Percentiles rank a stretch among this genome's conserved stretches.
Conservation (phyloP, 2,113 vertebrate genomes). For the Bothrops jararaca region DNA sequence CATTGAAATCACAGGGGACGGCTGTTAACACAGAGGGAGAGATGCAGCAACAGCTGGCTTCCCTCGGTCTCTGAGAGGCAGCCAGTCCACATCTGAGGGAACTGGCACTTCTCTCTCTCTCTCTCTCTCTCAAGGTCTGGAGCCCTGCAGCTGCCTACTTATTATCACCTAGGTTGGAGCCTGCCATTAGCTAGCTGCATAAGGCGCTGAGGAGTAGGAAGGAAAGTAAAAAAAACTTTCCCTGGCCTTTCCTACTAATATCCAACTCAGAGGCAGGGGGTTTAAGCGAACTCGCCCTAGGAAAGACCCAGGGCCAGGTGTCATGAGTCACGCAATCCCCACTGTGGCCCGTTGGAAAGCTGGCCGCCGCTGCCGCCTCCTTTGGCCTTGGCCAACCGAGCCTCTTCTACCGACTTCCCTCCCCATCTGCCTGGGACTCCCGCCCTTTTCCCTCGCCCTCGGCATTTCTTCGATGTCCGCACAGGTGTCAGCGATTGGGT, state of each 20-base stretch:
- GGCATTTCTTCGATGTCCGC: constrained; percentile 35
- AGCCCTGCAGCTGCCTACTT: neutral
- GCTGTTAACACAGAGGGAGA: neutral
- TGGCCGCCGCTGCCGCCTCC: neutral
- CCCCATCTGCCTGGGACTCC: too few species aligned
- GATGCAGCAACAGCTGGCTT: neutral
- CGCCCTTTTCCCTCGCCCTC: neutral
- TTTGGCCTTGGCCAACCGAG: neutral
- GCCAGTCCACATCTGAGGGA: neutral
- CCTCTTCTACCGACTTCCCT: neutral
- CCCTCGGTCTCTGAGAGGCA: neutral
- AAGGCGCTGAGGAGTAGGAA: neutral
- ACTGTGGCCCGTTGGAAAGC: neutral
- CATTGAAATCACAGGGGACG: neutral
- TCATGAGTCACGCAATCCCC: neutral
- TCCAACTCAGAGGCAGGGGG: neutral
- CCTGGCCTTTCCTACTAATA: neutral
- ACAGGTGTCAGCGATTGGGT: constrained; percentile 77
- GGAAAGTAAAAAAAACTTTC: neutral
- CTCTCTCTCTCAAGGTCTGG: neutral
- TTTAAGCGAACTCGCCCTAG: neutral
- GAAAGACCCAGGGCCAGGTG: neutral
- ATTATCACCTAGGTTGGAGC: neutral
- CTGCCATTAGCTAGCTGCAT: neutral
- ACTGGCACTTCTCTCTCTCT: neutral